These are phyloP conservation scores for Thelaira solivaga DNA, from an alignment of 2,888 invertebrate genomes.

Conservation along the genomic window DNA sequence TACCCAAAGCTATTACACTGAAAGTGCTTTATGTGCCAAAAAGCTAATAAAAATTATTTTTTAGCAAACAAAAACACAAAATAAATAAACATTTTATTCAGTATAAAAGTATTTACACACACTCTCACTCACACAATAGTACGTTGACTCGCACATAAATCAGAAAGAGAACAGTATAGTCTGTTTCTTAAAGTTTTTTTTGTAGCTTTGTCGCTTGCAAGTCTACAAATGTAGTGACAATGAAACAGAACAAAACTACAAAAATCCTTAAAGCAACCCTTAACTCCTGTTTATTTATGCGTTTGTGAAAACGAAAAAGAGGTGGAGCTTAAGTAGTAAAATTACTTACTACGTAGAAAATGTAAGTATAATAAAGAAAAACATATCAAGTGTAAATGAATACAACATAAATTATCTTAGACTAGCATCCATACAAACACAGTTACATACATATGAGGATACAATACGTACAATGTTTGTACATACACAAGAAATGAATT, in stretches of 20 bases:
- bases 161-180: constrained; percentile 47
- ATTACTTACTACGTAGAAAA: too few species aligned
- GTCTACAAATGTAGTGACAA: background rate
- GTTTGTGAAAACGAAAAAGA: background rate
- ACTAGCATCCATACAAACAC: background rate
- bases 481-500: background rate
- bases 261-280: constrained; percentile 37
- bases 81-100: too few species aligned
- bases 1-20: constrained; percentile 58
- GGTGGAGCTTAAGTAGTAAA: constrained; percentile 17
- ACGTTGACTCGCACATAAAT: too few species aligned
- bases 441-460: background rate
- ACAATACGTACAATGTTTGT: background rate
- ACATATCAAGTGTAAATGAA: constrained; percentile 43
- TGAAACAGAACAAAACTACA: constrained; percentile 40
- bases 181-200: background rate
- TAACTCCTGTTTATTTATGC: background rate
- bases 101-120: background rate
- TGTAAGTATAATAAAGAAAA: background rate
- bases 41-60: constrained; percentile 57
- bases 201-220: constrained; percentile 50
- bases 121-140: too few species aligned
- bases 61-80: constrained; percentile 5
- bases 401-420: constrained; percentile 52
- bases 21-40: constrained; percentile 59